Conservation (phyloP, 2,113 vertebrate species). For the Rhynchomys soricoides region DNA sequence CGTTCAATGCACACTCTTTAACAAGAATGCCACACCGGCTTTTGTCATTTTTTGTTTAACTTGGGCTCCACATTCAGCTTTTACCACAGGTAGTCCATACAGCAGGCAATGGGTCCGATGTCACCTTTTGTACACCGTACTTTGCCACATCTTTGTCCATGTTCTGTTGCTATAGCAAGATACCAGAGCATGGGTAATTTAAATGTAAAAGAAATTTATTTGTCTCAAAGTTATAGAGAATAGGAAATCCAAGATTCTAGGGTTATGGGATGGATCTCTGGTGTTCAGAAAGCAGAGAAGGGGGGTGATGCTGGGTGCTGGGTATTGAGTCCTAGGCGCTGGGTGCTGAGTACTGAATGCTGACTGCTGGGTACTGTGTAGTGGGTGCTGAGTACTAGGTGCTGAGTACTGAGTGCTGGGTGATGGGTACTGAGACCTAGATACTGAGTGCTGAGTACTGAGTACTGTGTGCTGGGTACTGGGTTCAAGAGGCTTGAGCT, state of each 20-base stretch:
- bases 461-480: no score
- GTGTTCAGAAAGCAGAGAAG: background rate
- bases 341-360: no score
- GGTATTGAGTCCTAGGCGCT: no score
- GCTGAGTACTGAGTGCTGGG: no score
- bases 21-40: rapidly evolving
- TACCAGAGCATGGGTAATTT: background rate
- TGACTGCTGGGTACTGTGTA: no score
- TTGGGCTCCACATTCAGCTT: rapidly evolving
- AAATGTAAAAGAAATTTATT: background rate
- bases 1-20: rapidly evolving
- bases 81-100: rapidly evolving
- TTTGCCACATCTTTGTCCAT: background rate
- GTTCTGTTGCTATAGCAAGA: background rate
- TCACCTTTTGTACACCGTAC: background rate
- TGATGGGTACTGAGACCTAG: no score
- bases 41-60: no score
- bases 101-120: rapidly evolving
- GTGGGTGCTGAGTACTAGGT: no score
- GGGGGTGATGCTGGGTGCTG: background rate
- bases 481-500: background rate
- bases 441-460: no score
- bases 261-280: background rate
- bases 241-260: background rate
- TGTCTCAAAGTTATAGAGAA: background rate